Base-by-base conservation (phyloP, 2,888 invertebrate species). In the Cistogaster globosa region DNA sequence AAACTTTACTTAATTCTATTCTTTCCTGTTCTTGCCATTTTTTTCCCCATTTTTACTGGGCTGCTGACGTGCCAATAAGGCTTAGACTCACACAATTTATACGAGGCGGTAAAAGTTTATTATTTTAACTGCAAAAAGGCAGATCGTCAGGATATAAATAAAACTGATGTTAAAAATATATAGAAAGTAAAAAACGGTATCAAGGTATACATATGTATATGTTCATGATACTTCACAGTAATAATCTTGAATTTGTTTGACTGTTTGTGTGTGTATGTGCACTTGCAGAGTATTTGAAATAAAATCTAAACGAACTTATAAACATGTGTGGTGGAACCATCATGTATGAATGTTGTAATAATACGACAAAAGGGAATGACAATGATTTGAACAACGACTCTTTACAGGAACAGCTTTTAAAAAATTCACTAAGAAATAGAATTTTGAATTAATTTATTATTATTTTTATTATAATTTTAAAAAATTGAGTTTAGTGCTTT, bases 61-160 rank as follows among this genome's bases (percentile, higher is more conserved):
- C 57, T 81, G 77, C 62, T 81, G 77, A 81, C 72, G 77, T 81
- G 72, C 81, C 81, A 84, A 81, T 85, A 85, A 68, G 74, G 68
- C 77, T 78, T 51, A 77, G 57, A 63, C 77, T 85, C 63, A 69
- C 72, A 69, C 72, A 81, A 78, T 81, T 77, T 85, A 85, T 81
- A 69, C 63, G 81, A 84, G 84, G 84, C 81, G 81, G 84, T 84
- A 81, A 85, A 85, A 69, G 53, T 77, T 81, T 81, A 81, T 85
- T 85, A 85, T 81, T 81, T 85, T 81, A 85, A 85, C 84, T 81
- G 84, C 77, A 81, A 81, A 85, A 85, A 81, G 84, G 84, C 81
- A 78, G 84, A 85, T 85, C 84, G 77, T 81, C 68, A 74, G 74
- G 58, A 85, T 68, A 78, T 85, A 85, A 85, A 85, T 85, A 85